Evolutionary conservation across 2,113 vertebrate genomes (phyloP), one percentile per base, ranked within the genome.

Genomic region (Thalassarche chlororhynchos): DNA sequence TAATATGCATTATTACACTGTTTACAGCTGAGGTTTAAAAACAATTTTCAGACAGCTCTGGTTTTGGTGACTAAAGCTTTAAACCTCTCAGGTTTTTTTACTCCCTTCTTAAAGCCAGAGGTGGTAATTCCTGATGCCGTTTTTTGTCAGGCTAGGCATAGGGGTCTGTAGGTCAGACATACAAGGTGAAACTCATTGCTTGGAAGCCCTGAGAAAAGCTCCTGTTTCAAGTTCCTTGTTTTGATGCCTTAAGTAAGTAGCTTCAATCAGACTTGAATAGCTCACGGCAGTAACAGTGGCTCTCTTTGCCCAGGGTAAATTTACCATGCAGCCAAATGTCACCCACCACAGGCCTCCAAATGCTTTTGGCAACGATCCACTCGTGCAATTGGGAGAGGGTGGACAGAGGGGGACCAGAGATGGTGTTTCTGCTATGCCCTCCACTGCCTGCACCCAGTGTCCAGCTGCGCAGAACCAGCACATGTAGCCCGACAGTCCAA

Each of bases 1-100:
- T 74, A 89, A 82, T n/a, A 91, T 14, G 36, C 91, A 78, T 89
- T 82, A 89, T 70, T 94, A 87, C 95, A 49, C 31, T 95, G 87
- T 87, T 96, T 93, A 68, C 55, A 82, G 78, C 60, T 75, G 29
- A 91, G 57, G 57, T 85, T 84, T 75, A 47, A 87, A 93, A 94
- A 54, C 51, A 81, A n/a, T 55, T 92, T 88, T 86, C 86, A 86
- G 62, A 55, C 42, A 72, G 69, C 66, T 79, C 81, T 78, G 65
- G 13, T 21, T 93, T 91, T 84, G 82, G 47, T 89, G 84, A 94
- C 74, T 93, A 68, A 93, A 76, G 65, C 42, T 91, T 51, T 89
- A 94, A 89, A 58, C 23, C 19, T 40, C 69, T 70, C 25, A 34
- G 23, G 1, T 1, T 3, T 58, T 78, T 84, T 54, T 20, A 32